Percentiles rank a stretch among this genome's conserved stretches.
Conservation (phyloP, 2,797 vertebrate species). For the Mustela erminea region DNA sequence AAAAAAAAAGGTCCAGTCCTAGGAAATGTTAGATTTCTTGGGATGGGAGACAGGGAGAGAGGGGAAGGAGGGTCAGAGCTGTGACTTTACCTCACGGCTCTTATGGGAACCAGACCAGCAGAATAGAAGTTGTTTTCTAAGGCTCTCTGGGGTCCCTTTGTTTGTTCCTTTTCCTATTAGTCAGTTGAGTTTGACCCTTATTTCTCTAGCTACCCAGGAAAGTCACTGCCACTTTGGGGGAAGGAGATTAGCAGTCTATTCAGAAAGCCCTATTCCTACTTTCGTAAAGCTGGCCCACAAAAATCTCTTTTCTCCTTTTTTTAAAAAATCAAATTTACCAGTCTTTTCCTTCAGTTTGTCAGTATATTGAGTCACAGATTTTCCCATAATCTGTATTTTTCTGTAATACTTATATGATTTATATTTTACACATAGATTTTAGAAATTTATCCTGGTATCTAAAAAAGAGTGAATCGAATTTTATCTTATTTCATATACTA, state of each 20-base stretch:
- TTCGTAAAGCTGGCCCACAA: not conserved
- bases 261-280: not conserved
- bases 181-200: not conserved
- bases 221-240: not conserved
- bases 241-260: not conserved
- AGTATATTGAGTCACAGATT: not conserved
- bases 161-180: not conserved
- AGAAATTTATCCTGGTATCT: not conserved
- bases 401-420: not conserved
- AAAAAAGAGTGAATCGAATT: not conserved
- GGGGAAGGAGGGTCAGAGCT: rapidly evolving
- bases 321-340: not conserved
- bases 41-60: not conserved
- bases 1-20: not conserved
- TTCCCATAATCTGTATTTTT: not conserved
- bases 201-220: not conserved
- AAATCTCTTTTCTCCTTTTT: not conserved
- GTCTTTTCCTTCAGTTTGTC: not conserved
- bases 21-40: not conserved
- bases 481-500: not conserved
- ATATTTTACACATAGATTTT: not conserved
- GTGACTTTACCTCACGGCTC: not conserved
- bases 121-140: not conserved
- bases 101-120: not conserved
- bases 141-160: not conserved